Percentiles rank a stretch among this genome's conserved stretches.
Evolutionary conservation across 2,797 vertebrate species (phyloP).

Genomic region (Synaphobranchus kaupii): DNA sequence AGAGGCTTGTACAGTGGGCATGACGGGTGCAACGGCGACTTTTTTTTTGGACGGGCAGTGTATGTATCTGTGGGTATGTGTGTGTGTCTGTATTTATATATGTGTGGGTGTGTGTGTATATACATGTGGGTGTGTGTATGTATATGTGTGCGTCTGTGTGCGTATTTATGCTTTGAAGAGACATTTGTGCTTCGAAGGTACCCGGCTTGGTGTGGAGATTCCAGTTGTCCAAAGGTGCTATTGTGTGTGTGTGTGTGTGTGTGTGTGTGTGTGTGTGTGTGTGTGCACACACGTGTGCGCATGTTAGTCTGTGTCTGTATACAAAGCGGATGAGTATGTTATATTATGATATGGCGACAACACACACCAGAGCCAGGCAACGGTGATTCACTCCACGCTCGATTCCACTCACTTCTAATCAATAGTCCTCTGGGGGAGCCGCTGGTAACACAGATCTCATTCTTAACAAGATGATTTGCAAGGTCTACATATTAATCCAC

Average conservation of each 20-base stretch:
- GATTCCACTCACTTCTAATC: neutral
- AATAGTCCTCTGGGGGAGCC: neutral
- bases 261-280: conserved; percentile 18
- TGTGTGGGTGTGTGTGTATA: neutral
- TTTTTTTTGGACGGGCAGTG: too few relatives aligned
- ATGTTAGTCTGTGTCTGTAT: neutral
- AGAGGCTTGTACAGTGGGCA: too few relatives aligned
- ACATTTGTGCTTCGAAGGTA: too few relatives aligned
- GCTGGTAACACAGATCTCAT: neutral
- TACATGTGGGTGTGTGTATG: too few relatives aligned
- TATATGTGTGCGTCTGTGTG: too few relatives aligned
- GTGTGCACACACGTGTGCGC: neutral
- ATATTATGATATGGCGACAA: neutral
- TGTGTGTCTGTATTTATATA: neutral
- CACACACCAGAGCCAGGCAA: conserved; percentile 1
- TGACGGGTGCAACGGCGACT: too few relatives aligned
- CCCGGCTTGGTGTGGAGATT: too few relatives aligned
- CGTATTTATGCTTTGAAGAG: too few relatives aligned
- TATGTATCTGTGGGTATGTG: conserved; percentile 1
- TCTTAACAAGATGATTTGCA: neutral
- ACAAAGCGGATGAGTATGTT: neutral
- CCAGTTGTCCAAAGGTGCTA: too few relatives aligned
- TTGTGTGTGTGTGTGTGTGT: neutral
- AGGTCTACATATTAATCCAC: neutral
- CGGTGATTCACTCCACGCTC: neutral